Percentiles rank a stretch among this genome's conserved stretches.
Evolutionary conservation across 2,888 invertebrate species (phyloP).

Genomic region (Scaptomyza reducta): DNA sequence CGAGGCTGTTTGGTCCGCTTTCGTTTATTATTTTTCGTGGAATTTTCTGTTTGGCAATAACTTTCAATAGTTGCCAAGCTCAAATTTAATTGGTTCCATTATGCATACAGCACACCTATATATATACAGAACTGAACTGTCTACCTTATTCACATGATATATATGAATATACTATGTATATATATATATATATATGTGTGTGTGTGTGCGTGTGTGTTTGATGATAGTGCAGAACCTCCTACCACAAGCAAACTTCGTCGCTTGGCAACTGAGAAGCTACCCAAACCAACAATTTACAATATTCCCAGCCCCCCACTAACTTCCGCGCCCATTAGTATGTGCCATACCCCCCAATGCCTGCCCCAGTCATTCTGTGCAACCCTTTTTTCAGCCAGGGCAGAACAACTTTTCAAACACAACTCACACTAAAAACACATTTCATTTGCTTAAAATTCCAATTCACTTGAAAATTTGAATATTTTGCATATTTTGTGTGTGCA

Average conservation of each 20-base stretch:
- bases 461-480: slow-evolving; percentile 77
- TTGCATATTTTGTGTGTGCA: slow-evolving; percentile 65
- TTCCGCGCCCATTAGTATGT: slow-evolving; percentile 45
- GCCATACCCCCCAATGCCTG: neutral
- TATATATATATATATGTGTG: too few relatives aligned
- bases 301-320: neutral
- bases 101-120: slow-evolving; percentile 35
- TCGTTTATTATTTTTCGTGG: slow-evolving; percentile 35
- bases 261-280: slow-evolving; percentile 56
- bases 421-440: slow-evolving; percentile 61
- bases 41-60: slow-evolving; percentile 31
- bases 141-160: slow-evolving; percentile 12
- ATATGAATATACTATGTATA: slow-evolving; percentile 13
- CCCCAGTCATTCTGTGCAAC: slow-evolving; percentile 28
- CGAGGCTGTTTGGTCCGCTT: slow-evolving; percentile 16
- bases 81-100: slow-evolving; percentile 56
- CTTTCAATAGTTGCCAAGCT: slow-evolving; percentile 55
- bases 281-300: slow-evolving; percentile 15
- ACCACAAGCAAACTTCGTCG: slow-evolving; percentile 50
- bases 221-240: slow-evolving; percentile 28
- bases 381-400: slow-evolving; percentile 28
- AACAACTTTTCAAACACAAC: slow-evolving; percentile 29
- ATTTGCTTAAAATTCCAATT: slow-evolving; percentile 78
- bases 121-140: neutral
- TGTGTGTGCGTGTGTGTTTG: too few relatives aligned